Evolutionary conservation across 2,797 vertebrate genomes (phyloP).

Genomic region (Acridotheres tristis): DNA sequence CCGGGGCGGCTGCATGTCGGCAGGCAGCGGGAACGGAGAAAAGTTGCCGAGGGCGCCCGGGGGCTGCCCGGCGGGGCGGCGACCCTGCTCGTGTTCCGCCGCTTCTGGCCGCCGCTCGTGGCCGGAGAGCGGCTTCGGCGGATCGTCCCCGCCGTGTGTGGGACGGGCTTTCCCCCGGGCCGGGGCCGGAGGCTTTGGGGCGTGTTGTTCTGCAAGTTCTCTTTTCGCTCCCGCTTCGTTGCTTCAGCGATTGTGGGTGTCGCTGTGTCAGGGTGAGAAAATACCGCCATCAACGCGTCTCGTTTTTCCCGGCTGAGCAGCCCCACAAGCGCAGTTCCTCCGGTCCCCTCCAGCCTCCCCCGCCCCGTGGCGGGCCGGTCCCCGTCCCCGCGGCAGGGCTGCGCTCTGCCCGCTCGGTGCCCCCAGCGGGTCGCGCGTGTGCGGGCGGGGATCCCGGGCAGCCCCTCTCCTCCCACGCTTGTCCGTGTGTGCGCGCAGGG

Average conservation of each 20-base stretch:
- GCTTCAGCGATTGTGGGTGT: neutral
- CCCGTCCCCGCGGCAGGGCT: neutral
- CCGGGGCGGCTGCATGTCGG: neutral
- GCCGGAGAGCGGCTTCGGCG: neutral
- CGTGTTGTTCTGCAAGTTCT: neutral
- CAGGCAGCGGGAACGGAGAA: neutral
- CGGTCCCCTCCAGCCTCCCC: neutral
- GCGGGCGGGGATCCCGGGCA: neutral
- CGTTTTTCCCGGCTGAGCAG: neutral
- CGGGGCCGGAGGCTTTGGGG: neutral
- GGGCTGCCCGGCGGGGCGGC: neutral
- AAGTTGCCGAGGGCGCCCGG: constrained; percentile 2
- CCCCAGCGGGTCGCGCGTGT: neutral
- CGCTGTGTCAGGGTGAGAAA: neutral
- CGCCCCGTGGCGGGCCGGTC: neutral
- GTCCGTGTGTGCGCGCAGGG: neutral
- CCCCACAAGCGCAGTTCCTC: neutral
- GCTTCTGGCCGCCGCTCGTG: neutral
- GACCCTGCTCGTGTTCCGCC: neutral
- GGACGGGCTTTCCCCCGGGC: neutral
- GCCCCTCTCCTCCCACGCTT: neutral
- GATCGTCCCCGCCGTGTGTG: neutral
- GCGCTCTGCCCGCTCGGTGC: neutral
- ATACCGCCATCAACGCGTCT: neutral
- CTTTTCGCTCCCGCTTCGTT: neutral